Percentiles rank a stretch among this genome's conserved stretches.
Evolutionary conservation across 2,113 vertebrate species (phyloP).

Genomic region (Zingel zingel): DNA sequence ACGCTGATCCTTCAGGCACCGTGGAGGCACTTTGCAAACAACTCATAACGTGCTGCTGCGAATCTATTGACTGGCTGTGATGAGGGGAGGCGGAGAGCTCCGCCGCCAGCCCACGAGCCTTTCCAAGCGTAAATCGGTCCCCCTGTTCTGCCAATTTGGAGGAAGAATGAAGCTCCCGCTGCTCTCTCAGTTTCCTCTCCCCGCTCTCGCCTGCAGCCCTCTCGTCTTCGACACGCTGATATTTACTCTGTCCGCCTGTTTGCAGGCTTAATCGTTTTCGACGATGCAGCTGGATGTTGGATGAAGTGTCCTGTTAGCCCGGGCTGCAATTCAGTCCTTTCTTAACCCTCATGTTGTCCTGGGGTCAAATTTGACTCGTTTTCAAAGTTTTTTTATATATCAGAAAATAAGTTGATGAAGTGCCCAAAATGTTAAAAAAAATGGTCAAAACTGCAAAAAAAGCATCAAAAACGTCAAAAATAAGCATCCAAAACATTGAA

Average conservation of each 20-base stretch:
- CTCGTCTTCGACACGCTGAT: conserved; percentile 10
- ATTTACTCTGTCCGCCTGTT: conserved; percentile 41
- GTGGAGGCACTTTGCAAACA: conserved; percentile 34
- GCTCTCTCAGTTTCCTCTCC: conserved; percentile 30
- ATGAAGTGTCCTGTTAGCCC: conserved; percentile 1
- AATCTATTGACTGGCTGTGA: conserved; percentile 38
- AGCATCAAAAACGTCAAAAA: no score
- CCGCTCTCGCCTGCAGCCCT: conserved; percentile 29
- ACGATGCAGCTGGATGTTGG: conserved; percentile 12
- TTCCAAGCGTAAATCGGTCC: conserved; percentile 33
- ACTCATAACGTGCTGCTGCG: conserved; percentile 20
- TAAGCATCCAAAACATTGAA: no score
- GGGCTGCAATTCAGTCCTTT: background rate
- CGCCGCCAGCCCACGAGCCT: conserved; percentile 14
- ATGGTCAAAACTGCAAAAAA: no score
- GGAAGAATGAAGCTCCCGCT: conserved; percentile 56
- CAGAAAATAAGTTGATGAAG: no score
- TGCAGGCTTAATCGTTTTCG: conserved; percentile 34
- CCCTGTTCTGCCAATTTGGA: conserved; percentile 56
- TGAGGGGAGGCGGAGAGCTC: conserved; percentile 22
- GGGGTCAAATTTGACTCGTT: no score
- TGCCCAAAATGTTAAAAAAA: no score
- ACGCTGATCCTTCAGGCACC: conserved; percentile 30
- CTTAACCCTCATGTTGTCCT: no score
- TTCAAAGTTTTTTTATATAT: no score